These are phyloP conservation scores for Anthophora plumipes DNA, from an alignment of 2,888 invertebrate species.

Conservation along the genomic window DNA sequence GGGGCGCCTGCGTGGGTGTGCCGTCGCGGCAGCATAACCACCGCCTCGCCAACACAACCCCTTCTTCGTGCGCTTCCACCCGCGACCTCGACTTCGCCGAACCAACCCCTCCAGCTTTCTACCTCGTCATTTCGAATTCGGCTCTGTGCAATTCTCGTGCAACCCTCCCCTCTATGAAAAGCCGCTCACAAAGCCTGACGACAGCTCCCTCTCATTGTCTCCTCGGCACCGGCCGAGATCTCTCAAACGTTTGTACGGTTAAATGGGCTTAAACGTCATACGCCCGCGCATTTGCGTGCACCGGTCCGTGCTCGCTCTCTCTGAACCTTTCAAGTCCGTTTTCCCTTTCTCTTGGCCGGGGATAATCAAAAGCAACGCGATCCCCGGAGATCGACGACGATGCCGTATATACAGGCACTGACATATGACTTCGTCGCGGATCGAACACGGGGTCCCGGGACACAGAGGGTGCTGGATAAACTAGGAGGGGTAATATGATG, in stretches of 20 bases:
- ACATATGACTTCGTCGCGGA: conserved; percentile 35
- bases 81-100: conserved; percentile 60
- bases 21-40: conserved; percentile 78
- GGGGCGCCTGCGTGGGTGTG: conserved; percentile 77
- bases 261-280: conserved; percentile 73
- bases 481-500: background rate
- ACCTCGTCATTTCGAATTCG: conserved; percentile 62
- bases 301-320: conserved; percentile 54
- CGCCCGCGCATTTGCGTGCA: conserved; percentile 64
- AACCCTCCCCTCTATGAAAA: conserved; percentile 66
- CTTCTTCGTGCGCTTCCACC: conserved; percentile 46
- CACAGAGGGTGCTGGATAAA: background rate
- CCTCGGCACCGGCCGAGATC: conserved; percentile 63
- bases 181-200: conserved; percentile 77
- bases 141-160: conserved; percentile 59
- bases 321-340: conserved; percentile 57
- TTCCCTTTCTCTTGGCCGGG: conserved; percentile 42
- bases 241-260: conserved; percentile 69
- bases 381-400: conserved; percentile 55
- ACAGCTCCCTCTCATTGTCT: conserved; percentile 80
- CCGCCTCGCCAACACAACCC: conserved; percentile 59
- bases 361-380: conserved; percentile 68
- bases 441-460: background rate
- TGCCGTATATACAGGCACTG: background rate
- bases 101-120: conserved; percentile 71